Conservation (phyloP, 2,797 vertebrate genomes). For the Microctenopoma stevenorrisi region DNA sequence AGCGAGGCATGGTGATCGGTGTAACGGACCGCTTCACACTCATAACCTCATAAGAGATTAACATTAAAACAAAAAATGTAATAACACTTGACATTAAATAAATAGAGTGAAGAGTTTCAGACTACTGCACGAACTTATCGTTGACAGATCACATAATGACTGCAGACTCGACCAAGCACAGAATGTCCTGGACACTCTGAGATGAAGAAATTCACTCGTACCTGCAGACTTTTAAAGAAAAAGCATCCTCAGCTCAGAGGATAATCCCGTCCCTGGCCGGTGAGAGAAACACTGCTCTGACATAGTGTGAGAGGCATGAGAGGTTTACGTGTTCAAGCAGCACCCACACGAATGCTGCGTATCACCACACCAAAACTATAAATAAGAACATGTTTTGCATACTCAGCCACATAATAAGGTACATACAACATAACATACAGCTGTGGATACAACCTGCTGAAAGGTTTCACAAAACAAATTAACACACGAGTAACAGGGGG, state of each 20-base stretch:
- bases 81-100: slow-evolving; percentile 14
- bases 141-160: slow-evolving; percentile 42
- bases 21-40: slow-evolving; percentile 52
- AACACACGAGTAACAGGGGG: not conserved
- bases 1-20: slow-evolving; percentile 20
- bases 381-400: not conserved
- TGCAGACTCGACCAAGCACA: slow-evolving; percentile 53
- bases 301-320: slow-evolving; percentile 1
- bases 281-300: slow-evolving; percentile 10
- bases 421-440: not conserved
- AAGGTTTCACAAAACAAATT: not conserved
- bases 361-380: slow-evolving; percentile 21
- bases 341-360: slow-evolving; percentile 9
- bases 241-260: not conserved
- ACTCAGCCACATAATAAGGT: not conserved
- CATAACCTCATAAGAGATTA: slow-evolving; percentile 59
- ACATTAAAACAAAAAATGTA: slow-evolving; percentile 18
- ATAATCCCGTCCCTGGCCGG: slow-evolving; percentile 66
- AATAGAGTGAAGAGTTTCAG: slow-evolving; percentile 23
- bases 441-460: not conserved
- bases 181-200: slow-evolving; percentile 17
- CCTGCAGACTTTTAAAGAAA: not conserved
- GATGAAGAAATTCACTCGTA: not conserved
- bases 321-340: slow-evolving; percentile 11
- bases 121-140: slow-evolving; percentile 27